These are phyloP conservation scores for Xestobium rufovillosum DNA, from an alignment of 2,888 invertebrate species.

Conservation along the genomic window DNA sequence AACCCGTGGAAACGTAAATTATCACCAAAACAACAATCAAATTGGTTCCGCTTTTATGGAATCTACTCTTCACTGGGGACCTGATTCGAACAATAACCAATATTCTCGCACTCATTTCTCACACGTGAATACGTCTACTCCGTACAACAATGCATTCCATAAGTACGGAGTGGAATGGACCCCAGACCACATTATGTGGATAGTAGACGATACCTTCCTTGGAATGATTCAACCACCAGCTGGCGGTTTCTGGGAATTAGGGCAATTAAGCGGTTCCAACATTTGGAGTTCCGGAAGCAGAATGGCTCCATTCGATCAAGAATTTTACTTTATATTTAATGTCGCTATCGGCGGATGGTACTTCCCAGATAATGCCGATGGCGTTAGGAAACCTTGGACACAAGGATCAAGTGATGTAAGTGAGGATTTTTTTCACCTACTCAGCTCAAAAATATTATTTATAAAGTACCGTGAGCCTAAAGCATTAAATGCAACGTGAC, in stretches of 20 bases:
- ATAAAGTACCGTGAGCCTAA: no score
- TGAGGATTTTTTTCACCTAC: no score
- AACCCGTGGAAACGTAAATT: slow-evolving; percentile 52
- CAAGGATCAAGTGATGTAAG: no score
- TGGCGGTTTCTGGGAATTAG: slow-evolving; percentile 60
- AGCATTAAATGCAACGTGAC: no score
- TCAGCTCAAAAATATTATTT: no score
- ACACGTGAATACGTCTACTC: slow-evolving; percentile 35
- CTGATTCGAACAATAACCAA: slow-evolving; percentile 48
- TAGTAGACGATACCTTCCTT: slow-evolving; percentile 47
- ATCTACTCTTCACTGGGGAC: slow-evolving; percentile 62
- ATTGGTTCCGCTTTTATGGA: slow-evolving; percentile 53
- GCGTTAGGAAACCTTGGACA: no score
- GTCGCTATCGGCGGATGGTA: slow-evolving; percentile 63
- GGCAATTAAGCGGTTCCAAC: slow-evolving; percentile 48
- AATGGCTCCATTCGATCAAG: slow-evolving; percentile 60
- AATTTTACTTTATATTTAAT: slow-evolving; percentile 57
- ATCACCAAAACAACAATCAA: slow-evolving; percentile 41
- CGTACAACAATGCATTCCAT: slow-evolving; percentile 54
- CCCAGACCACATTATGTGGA: slow-evolving; percentile 45
- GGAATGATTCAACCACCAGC: slow-evolving; percentile 47
- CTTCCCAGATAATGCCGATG: slow-evolving; percentile 58
- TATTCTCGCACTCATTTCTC: slow-evolving; percentile 49
- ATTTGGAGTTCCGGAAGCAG: slow-evolving; percentile 34
- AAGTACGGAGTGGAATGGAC: slow-evolving; percentile 62